A percentile compares a stretch with the other conserved stretches of the same genome.
phyloP scores from a whole-genome alignment of 2,888 invertebrate species.

The Globia sparganii region DNA sequence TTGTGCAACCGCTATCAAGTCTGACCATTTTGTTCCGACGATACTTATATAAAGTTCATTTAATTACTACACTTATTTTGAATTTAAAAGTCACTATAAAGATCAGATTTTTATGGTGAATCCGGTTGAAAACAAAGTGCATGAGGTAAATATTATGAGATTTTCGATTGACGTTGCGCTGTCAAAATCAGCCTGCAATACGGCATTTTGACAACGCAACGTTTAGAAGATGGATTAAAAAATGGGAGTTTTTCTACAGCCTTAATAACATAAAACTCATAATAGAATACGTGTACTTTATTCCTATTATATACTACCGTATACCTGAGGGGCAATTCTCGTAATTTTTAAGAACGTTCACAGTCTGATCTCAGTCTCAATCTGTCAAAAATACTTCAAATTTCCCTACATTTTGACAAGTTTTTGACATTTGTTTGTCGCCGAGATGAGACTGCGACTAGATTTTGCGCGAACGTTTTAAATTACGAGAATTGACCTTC shows the following conservation, averaged over 20 bases:
- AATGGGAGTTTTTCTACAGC: neutral
- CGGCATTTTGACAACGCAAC: neutral
- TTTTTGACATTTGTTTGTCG: no score
- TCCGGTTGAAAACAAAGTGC: constrained; percentile 9
- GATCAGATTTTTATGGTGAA: constrained; percentile 30
- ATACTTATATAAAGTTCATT: constrained; percentile 44
- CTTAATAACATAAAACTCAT: neutral
- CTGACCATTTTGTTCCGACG: constrained; percentile 34
- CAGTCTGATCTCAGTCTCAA: no score
- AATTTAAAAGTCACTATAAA: constrained; percentile 35
- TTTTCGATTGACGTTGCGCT: neutral
- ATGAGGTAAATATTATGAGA: neutral
- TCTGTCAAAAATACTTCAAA: no score
- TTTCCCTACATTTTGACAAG: no score
- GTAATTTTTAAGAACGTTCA: no score
- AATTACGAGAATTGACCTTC: no score
- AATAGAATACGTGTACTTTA: neutral
- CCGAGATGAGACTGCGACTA: no score
- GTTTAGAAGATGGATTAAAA: neutral
- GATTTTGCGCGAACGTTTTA: no score
- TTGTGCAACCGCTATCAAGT: constrained; percentile 36
- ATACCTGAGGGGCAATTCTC: no score
- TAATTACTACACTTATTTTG: constrained; percentile 51
- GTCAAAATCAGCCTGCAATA: neutral
- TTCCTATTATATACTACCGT: no score